phyloP scores from a whole-genome alignment of 1,140 invertebrate genomes.

The Papilio polyxenes region DNA sequence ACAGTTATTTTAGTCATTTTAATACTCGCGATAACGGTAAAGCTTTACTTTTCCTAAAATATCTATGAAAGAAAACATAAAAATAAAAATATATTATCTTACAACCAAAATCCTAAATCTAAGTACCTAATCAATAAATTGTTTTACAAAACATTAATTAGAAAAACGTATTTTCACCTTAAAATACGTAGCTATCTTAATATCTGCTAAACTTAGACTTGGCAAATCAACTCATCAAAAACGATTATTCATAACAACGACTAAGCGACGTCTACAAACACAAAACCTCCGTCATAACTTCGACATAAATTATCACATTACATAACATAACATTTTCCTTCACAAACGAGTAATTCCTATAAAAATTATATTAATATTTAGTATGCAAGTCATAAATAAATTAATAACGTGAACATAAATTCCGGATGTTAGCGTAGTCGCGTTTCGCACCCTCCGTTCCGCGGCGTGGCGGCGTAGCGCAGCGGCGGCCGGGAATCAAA shows the following conservation, averaged over 20 bases:
- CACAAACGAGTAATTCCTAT: slow-evolving; percentile 30
- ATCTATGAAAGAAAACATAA: not conserved
- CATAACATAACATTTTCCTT: slow-evolving; percentile 5
- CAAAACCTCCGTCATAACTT: not conserved
- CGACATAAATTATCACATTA: not conserved
- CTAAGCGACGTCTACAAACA: not conserved
- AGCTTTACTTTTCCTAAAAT: not conserved
- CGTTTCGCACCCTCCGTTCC: slow-evolving; percentile 73
- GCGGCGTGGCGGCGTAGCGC: slow-evolving; percentile 46
- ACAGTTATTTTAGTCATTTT: not conserved
- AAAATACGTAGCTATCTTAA: too few relatives aligned
- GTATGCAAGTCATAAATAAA: slow-evolving; percentile 42
- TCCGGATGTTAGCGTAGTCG: slow-evolving; percentile 63
- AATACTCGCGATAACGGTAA: not conserved
- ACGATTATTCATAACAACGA: not conserved
- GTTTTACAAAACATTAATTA: too few relatives aligned
- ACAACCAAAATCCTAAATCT: not conserved
- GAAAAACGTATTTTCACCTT: too few relatives aligned
- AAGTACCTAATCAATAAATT: too few relatives aligned
- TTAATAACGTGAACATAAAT: slow-evolving; percentile 57
- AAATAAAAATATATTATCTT: not conserved
- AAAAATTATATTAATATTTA: slow-evolving; percentile 16
- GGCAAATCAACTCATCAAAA: too few relatives aligned
- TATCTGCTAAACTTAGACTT: too few relatives aligned
- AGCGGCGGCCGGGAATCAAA: slow-evolving; percentile 49